Base-by-base conservation (phyloP, 2,888 invertebrate genomes). In the Eristalinus aeneus region DNA sequence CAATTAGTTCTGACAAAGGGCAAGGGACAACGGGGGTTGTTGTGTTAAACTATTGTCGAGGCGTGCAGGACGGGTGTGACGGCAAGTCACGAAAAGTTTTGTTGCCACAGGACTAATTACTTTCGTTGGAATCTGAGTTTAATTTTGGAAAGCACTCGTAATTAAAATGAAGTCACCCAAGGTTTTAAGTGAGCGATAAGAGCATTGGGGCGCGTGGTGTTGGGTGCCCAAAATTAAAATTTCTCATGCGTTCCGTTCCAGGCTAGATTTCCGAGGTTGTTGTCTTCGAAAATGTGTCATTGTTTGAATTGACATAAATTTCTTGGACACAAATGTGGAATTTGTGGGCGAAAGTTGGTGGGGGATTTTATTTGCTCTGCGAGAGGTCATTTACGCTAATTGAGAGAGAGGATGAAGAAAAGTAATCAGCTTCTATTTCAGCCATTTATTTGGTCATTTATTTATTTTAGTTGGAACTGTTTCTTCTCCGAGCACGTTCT, bases 81-180 rank as follows among this genome's bases (percentile, higher is more conserved):
- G 34, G 36, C 32, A 67, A 75, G 83, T 74, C 69, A 79, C 23
- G 61, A 56, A 79, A 84, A 79, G 79, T 79, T 79, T 74, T 60
- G 20, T 34, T 67, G 53, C 69, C 71, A 54, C 74, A 54, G 34
- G 75, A 79, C 65, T 79, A 71, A 79, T 79, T 79, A 74, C 65
- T 79, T 79, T 74, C 22, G 23, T 61, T 23, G 68, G 53, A 78
- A 78, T 78, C 63, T 60, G 69, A 78, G 74, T 83, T 78, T 58
- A 34, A 72, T 78, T 78, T 75, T 61, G 54, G 34, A 34, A 75
- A 23, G 53, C 69, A 34, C 69, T 56, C 63, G 69, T 64, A 69
- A 77, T 77, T 77, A 56, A 77, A 61, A 63, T 77, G 77, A 64
- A 23, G 56, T 27, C 27, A 27, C 2, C 27, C 5, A 5, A 2